Conservation (phyloP, 2,797 vertebrate species). For the Acrocephalus scirpaceus region DNA sequence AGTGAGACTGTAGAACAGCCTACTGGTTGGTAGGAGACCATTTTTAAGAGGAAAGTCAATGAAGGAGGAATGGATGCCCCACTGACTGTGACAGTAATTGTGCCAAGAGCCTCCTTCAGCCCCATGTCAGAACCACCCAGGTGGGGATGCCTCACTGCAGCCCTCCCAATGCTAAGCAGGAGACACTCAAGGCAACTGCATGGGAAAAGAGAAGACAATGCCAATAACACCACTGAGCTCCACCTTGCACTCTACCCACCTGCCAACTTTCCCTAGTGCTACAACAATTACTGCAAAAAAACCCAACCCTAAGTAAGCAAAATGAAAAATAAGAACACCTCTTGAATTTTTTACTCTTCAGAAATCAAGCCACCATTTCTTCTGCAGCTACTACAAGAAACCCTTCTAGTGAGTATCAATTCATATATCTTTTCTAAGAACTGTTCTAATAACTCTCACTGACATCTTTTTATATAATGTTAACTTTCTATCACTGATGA, state of each 20-base stretch:
- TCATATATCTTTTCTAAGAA: background rate
- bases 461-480: background rate
- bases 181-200: background rate
- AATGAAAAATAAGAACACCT: background rate
- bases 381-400: background rate
- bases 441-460: background rate
- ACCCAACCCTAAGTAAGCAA: background rate
- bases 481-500: background rate
- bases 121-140: background rate
- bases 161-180: background rate
- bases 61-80: background rate
- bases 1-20: background rate
- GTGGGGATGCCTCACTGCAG: background rate
- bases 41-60: background rate
- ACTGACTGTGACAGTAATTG: background rate
- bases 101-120: background rate
- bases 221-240: background rate
- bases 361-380: background rate
- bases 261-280: background rate
- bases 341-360: background rate
- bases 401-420: background rate
- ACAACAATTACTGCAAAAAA: background rate
- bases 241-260: background rate
- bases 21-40: background rate
- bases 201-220: background rate